Evolutionary conservation across 2,888 invertebrate genomes (phyloP), one percentile per base, ranked within the genome.

Genomic region (Blastobasis adustella): DNA sequence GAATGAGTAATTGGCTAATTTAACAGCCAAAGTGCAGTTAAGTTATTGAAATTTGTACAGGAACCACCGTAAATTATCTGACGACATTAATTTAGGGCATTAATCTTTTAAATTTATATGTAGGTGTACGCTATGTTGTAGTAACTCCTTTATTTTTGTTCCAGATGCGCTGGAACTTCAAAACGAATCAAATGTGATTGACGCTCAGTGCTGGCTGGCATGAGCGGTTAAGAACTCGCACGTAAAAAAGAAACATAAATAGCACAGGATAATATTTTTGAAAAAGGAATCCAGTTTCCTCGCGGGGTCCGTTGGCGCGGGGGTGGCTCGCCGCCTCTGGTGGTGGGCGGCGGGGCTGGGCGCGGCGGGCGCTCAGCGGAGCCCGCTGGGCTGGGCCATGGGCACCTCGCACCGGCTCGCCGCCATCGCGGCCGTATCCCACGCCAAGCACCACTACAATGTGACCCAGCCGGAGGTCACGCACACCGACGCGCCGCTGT

Each of bases 361-460:
- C 57, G 76, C 71, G 50, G 83, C 69, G 61, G 71, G 75, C 56
- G 87, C 87, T 51, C 89, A 88, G 71, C 85, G 85, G 61, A 88
- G 87, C 79, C 89, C 89, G 58, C 83, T 89, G 67, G 82, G 86
- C 79, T 90, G 90, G 90, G 90, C 89, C 76, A 93, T 92, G 92
- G 92, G 93, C 72, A 89, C 92, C 87, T 91, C 86, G 50, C 87
- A 92, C 79, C 89, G 91, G 65, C 85, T 93, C 64, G 93, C 92
- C 65, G 89, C 90, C 54, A 80, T 90, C 57, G 85, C 90, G 66
- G 88, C 90, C 45, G 79, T 85, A 53, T 80, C 89, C 23, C 88
- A 89, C 58, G 77, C 77, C 47, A 72, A 71, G 55, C 84, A 87
- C 63, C 77, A 76, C 63, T 79, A 82, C 73, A 88, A 90, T 75